Percentiles rank a stretch among this genome's conserved stretches.
Conservation (phyloP, 2,797 vertebrate genomes). For the Chanos chanos region DNA sequence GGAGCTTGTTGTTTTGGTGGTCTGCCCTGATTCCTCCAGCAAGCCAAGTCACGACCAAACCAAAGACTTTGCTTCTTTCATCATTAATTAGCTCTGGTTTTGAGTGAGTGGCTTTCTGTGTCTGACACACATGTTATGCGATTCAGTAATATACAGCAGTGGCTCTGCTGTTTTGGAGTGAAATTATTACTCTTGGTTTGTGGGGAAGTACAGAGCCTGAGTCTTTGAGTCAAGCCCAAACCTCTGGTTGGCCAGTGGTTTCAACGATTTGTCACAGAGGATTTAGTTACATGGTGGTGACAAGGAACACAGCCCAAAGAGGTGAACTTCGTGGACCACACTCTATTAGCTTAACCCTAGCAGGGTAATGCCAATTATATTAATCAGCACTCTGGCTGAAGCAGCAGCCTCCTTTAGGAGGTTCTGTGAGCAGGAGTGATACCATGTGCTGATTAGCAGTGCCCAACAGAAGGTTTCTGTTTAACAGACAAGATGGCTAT, state of each 20-base stretch:
- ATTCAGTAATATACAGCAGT: conserved; percentile 7
- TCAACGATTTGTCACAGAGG: conserved; percentile 29
- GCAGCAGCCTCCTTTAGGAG: conserved; percentile 6
- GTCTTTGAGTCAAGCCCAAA: conserved; percentile 7
- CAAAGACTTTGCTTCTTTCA: conserved; percentile 24
- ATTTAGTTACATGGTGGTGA: conserved; percentile 31
- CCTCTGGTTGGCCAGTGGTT: conserved; percentile 14
- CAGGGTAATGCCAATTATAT: conserved; percentile 15
- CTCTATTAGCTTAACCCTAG: conserved; percentile 27
- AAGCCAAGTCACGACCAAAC: not conserved
- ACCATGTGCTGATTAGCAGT: not conserved
- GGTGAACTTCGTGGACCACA: not conserved
- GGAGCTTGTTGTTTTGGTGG: conserved; percentile 29
- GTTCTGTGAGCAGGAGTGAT: not conserved
- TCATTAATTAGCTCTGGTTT: conserved; percentile 34
- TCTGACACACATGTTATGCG: conserved; percentile 5
- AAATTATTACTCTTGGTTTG: conserved; percentile 21
- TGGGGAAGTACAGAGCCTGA: conserved; percentile 7
- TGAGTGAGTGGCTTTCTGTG: conserved; percentile 5
- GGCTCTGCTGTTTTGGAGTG: conserved; percentile 10
- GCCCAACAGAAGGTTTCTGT: not conserved
- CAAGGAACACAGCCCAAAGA: conserved; percentile 5
- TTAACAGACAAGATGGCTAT: conserved; percentile 7
- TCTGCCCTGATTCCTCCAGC: conserved; percentile 31
- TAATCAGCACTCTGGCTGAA: conserved; percentile 22